Percentiles rank a stretch among this genome's conserved stretches.
Evolutionary conservation across 2,113 vertebrate species (phyloP).

Genomic region (Tursiops truncatus): DNA sequence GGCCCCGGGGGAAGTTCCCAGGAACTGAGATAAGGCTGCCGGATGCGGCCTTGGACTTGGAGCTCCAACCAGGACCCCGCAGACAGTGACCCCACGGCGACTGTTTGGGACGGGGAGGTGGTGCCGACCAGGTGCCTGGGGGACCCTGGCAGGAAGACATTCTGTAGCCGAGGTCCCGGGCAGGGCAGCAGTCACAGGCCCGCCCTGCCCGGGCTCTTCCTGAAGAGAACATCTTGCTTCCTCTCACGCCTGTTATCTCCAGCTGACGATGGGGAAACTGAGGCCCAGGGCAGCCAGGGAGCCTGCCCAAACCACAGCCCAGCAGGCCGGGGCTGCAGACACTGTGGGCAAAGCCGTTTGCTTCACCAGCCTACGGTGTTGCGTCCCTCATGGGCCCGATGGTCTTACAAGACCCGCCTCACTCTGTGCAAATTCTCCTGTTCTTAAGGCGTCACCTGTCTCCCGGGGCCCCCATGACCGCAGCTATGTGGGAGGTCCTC

Average conservation of each 20-base stretch:
- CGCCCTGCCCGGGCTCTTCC: rapidly evolving
- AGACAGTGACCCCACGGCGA: background rate
- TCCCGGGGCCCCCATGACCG: rapidly evolving
- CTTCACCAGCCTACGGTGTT: too few relatives aligned
- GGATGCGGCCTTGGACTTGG: constrained; percentile 3
- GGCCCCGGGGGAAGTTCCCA: constrained; percentile 51
- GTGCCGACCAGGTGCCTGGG: background rate
- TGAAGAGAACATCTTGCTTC: background rate
- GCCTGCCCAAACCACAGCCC: background rate
- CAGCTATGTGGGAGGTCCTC: background rate
- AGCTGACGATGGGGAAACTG: background rate
- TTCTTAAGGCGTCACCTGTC: background rate
- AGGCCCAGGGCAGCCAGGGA: background rate
- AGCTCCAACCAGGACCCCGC: constrained; percentile 26
- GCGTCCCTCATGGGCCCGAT: rapidly evolving
- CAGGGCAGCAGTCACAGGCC: background rate
- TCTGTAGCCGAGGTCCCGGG: background rate
- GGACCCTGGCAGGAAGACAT: background rate
- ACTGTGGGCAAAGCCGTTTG: rapidly evolving
- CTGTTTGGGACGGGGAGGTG: background rate
- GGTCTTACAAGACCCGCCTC: background rate
- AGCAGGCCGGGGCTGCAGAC: background rate
- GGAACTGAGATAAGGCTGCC: constrained; percentile 43
- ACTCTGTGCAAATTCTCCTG: background rate
- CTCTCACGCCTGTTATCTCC: background rate